phyloP scores from a whole-genome alignment of 1,140 invertebrate genomes.

The Cydia splendana region DNA sequence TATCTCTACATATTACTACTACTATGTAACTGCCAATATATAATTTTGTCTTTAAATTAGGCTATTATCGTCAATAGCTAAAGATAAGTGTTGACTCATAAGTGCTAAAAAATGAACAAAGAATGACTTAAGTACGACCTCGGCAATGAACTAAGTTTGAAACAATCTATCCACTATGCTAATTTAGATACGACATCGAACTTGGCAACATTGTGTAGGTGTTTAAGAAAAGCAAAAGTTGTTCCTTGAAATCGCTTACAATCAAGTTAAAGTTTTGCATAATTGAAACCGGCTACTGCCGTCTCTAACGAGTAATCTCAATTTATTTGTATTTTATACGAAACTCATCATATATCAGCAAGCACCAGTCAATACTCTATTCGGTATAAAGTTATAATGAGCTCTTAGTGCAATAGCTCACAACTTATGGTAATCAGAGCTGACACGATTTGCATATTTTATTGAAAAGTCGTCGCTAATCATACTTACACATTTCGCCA shows the following conservation, averaged over 20 bases:
- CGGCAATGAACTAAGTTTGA: conserved; percentile 1
- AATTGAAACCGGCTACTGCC: not conserved
- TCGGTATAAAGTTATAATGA: conserved; percentile 4
- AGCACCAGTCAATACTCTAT: not conserved
- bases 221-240: conserved; percentile 22
- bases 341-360: not conserved
- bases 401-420: conserved; percentile 37
- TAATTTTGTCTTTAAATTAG: not conserved
- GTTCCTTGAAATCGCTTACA: not conserved
- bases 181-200: conserved; percentile 12
- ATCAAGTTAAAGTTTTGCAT: not conserved
- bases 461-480: conserved; percentile 47
- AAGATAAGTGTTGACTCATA: not conserved
- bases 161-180: conserved; percentile 12
- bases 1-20: not conserved
- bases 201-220: conserved; percentile 1
- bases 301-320: not conserved
- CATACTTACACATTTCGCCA: conserved; percentile 42
- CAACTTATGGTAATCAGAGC: conserved; percentile 44
- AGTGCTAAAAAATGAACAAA: conserved; percentile 3
- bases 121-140: not conserved
- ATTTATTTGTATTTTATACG: conserved; percentile 2
- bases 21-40: not conserved
- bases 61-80: not conserved
- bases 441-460: conserved; percentile 45